These are phyloP conservation scores for Bombus balteatus DNA, from an alignment of 1,140 invertebrate genomes.

Conservation along the genomic window DNA sequence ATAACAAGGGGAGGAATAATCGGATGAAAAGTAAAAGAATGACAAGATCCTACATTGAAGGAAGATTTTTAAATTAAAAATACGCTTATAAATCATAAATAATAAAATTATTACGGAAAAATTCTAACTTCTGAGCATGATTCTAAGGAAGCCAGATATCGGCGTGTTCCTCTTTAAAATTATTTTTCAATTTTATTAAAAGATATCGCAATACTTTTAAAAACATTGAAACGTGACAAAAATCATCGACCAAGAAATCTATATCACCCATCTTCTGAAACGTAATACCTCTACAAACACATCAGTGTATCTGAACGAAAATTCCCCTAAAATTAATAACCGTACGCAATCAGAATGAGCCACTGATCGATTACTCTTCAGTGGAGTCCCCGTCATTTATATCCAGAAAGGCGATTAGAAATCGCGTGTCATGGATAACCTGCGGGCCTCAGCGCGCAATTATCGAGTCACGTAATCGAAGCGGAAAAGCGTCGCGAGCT, in stretches of 20 bases:
- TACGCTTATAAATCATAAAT: not conserved
- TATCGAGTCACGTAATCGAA: slow-evolving; percentile 27
- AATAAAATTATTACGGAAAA: not conserved
- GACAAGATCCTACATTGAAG: too few relatives aligned
- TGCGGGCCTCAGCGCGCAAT: not conserved
- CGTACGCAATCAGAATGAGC: not conserved
- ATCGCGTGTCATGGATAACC: not conserved
- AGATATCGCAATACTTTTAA: too few relatives aligned
- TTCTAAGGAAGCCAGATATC: too few relatives aligned
- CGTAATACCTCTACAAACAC: not conserved
- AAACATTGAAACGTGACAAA: too few relatives aligned
- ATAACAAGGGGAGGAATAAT: not conserved
- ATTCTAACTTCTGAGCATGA: too few relatives aligned
- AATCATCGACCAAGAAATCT: not conserved
- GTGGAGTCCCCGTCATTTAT: not conserved
- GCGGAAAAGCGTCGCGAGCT: slow-evolving; percentile 8
- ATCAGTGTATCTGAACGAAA: not conserved
- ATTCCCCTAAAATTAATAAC: not conserved
- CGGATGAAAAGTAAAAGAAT: not conserved
- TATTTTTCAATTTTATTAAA: too few relatives aligned
- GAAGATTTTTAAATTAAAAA: not conserved
- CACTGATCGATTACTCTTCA: not conserved
- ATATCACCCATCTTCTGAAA: not conserved
- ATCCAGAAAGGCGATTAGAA: slow-evolving; percentile 7
- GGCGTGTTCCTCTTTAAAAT: too few relatives aligned